Base-by-base conservation (phyloP, 2,797 vertebrate genomes). In the Crocidura indochinensis region DNA sequence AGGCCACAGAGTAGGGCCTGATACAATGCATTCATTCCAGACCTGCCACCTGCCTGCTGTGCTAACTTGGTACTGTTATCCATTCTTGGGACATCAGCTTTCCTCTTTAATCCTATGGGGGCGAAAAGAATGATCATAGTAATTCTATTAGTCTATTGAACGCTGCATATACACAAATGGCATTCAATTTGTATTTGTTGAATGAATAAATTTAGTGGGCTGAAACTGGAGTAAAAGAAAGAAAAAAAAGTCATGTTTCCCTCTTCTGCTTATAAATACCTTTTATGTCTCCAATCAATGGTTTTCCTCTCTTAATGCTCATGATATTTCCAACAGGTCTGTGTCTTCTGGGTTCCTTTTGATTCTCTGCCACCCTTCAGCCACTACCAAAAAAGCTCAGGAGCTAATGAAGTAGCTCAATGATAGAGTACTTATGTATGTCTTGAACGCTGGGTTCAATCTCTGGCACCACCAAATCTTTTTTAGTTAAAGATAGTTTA, bases 331-430 rank as follows among this genome's bases (percentile, higher is more conserved):
- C 26, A 81, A 19, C 38, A 90, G 74, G 20, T 76, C 29, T 29
- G 4, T 51, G 69, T 62, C 20, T 91, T 90, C 53, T 60, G 76
- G 78, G 69, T 64, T 73, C 49, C 78, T 87, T 79, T 87, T 77
- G 11, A 10, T n/a, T 27, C n/a, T 65, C n/a, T n/a, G n/a, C n/a
- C 65, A 17, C n/a, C 15, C n/a, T n/a, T 26, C 20, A 17, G 6
- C 17, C 56, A 17, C 56, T 2, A 60, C 3, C 3, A 17, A 17
- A 17, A 15, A 60, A 60, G 56, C 20, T 60, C 56, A 60, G 51
- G 12, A 14, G 51, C 14, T 53, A 17, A 53, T 14, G 51, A 53
- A 2, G 12, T 53, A 53, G 51, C 12, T 53, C 51, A 53, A 17
- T 53, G 51, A 53, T 53, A 53, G 51, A 60, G 56, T 4, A 60